Evolutionary conservation across 2,888 invertebrate genomes (phyloP), one percentile per base, ranked within the genome.

Genomic region (Trachelus stipa): DNA sequence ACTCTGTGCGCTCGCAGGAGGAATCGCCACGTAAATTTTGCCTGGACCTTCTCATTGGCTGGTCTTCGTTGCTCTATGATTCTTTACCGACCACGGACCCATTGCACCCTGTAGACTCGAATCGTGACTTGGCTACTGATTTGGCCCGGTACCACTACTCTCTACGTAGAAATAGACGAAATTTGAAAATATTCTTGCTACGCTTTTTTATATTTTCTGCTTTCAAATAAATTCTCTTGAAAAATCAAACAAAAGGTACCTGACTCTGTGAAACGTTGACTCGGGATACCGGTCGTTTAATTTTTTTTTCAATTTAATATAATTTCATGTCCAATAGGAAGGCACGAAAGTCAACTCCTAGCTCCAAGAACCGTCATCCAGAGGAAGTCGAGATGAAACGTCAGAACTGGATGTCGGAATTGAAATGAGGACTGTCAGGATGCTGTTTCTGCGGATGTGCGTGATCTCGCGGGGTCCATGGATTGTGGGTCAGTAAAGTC

Each of bases 11-110:
- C 12, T 71, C 33, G 12, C 31, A 34, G 71, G 12, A 33, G 31
- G 71, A 82, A 83, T 56, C 56, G 23, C 23, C 23, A 23, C 56
- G 56, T 23, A 9, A 23, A 56, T 56, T 56, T 56, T 23, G 23
- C 2, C 23, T 9, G 23, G 56, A 23, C 2, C 56, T 56, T 56
- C 23, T 56, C 56, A 56, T 56, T 56, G 23, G 56, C 23, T 56
- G 56, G 23, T 23, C 40, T 40, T 40, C 6, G 0, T 23, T 40
- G 15, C 6, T 23, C 15, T 56, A 23, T 2, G 56, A 23, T 23
- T 15, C 23, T 56, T 56, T 6, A 4, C 4, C 15, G 15, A 40
- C 1, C 40, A 15, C 40, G 15, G 6, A 40, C 15, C 15, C 15
- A 40, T 40, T 23, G 2, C 23, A 9, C 23, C 9, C 0, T 23